Conservation (phyloP, 2,113 vertebrate species). For the Craseonycteris thonglongyai region DNA sequence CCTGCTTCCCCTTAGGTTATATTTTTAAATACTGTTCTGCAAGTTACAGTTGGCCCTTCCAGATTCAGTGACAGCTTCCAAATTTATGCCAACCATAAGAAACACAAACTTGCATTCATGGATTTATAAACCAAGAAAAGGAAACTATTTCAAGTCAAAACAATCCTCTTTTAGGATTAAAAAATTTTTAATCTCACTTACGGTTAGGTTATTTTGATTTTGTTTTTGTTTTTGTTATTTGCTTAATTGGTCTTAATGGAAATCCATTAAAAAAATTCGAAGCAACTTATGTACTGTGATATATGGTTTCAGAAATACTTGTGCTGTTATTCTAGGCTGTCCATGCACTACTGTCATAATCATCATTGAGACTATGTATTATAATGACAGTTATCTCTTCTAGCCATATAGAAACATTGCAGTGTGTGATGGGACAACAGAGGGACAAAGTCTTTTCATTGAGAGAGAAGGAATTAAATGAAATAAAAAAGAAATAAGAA, state of each 20-base stretch:
- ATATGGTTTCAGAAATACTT: neutral
- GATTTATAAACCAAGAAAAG: slow-evolving; percentile 6
- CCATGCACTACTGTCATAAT: neutral
- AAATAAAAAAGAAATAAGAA: neutral
- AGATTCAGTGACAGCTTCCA: neutral
- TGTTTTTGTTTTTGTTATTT: no score
- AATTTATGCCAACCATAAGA: neutral
- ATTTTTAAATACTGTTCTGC: neutral
- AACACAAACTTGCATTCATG: neutral
- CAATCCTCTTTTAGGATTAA: no score
- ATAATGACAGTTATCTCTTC: neutral
- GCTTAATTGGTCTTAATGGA: neutral
- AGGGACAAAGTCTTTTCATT: neutral
- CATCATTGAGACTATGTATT: neutral
- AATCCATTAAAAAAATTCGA: neutral
- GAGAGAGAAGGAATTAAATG: neutral
- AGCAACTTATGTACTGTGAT: neutral
- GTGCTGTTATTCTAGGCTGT: neutral
- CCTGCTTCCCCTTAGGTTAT: no score
- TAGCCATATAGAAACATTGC: neutral
- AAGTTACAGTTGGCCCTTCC: neutral
- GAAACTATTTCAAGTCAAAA: neutral
- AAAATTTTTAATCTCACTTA: slow-evolving; percentile 32
- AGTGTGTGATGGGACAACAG: neutral
- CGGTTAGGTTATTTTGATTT: neutral